Evolutionary conservation across 2,888 invertebrate species (phyloP).

Genomic region (Drosophila koepferae): DNA sequence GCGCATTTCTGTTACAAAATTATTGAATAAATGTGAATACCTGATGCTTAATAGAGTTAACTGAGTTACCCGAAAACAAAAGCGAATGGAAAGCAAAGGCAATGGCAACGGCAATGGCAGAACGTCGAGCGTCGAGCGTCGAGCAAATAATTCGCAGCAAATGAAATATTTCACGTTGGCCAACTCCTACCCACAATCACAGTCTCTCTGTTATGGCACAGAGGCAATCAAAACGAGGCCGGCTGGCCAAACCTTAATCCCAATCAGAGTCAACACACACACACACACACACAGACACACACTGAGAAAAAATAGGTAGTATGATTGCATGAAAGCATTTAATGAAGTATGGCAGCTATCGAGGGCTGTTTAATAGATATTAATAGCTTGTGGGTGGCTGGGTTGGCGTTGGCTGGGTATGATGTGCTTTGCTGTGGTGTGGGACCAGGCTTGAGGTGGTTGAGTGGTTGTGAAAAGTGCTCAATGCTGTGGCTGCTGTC

Average conservation of each 20-base stretch:
- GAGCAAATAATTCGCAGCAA: slow-evolving; percentile 73
- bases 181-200: slow-evolving; percentile 15
- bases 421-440: background rate
- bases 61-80: slow-evolving; percentile 44
- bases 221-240: slow-evolving; percentile 75
- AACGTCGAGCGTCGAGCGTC: slow-evolving; percentile 51
- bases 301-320: slow-evolving; percentile 35
- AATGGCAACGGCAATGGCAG: background rate
- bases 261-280: slow-evolving; percentile 69
- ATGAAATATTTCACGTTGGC: slow-evolving; percentile 75
- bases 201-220: slow-evolving; percentile 36
- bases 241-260: slow-evolving; percentile 75
- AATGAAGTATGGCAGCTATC: slow-evolving; percentile 72
- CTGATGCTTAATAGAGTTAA: slow-evolving; percentile 26
- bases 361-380: slow-evolving; percentile 57
- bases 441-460: slow-evolving; percentile 5
- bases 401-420: background rate
- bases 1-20: slow-evolving; percentile 14
- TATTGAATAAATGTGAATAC: slow-evolving; percentile 23
- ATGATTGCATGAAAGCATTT: slow-evolving; percentile 65
- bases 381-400: slow-evolving; percentile 45
- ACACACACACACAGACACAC: slow-evolving; percentile 16
- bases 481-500: slow-evolving; percentile 48
- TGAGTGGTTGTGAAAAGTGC: slow-evolving; percentile 37
- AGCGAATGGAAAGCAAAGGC: slow-evolving; percentile 35